phyloP scores from a whole-genome alignment of 2,797 vertebrate species.

The Mormyrus hasselquistii region DNA sequence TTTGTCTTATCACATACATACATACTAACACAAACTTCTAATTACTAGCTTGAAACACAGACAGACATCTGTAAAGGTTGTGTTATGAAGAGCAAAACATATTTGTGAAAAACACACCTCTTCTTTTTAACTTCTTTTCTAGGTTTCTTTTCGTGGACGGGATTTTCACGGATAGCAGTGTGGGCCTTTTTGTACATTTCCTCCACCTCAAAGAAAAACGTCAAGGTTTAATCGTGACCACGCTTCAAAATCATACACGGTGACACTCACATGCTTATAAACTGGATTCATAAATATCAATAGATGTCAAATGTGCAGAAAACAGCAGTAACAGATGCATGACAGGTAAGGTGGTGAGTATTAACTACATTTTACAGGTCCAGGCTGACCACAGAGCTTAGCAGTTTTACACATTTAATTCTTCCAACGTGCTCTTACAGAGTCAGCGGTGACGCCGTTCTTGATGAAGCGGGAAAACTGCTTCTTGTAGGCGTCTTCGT shows the following conservation, averaged over 20 bases:
- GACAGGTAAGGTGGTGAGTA: neutral
- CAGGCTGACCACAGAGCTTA: neutral
- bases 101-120: slow-evolving; percentile 62
- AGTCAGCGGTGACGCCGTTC: slow-evolving; percentile 78
- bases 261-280: neutral
- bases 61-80: neutral
- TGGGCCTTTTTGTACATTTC: slow-evolving; percentile 96
- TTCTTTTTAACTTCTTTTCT: slow-evolving; percentile 93
- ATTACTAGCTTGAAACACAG: neutral
- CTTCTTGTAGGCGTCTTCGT: slow-evolving; percentile 91
- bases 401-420: neutral
- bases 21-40: neutral
- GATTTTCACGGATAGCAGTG: slow-evolving; percentile 81
- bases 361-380: neutral
- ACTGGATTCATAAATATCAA: neutral
- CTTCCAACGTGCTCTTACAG: slow-evolving; percentile 48
- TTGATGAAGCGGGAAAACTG: slow-evolving; percentile 97
- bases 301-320: neutral
- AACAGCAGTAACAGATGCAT: neutral
- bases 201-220: slow-evolving; percentile 70
- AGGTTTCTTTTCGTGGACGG: slow-evolving; percentile 93
- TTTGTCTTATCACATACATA: neutral
- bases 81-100: neutral
- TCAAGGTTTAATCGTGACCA: neutral
- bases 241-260: neutral